Percentiles rank a stretch among this genome's conserved stretches.
phyloP scores from a whole-genome alignment of 2,888 invertebrate species.

The Colletes collaris region DNA sequence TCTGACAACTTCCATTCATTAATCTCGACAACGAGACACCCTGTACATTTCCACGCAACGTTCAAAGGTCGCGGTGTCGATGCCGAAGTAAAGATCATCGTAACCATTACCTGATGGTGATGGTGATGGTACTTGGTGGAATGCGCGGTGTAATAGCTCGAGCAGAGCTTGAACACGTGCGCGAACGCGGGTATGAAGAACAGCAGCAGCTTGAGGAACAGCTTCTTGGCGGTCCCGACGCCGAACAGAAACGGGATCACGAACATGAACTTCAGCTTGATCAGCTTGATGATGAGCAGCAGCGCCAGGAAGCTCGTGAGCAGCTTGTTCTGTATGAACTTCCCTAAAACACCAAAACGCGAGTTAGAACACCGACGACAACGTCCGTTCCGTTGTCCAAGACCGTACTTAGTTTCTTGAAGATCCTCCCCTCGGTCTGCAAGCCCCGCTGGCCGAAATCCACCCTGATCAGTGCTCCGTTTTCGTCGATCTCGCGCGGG shows the following conservation, averaged over 20 bases:
- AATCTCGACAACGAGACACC: too few species aligned
- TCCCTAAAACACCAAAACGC: constrained; percentile 84
- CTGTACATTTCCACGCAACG: too few species aligned
- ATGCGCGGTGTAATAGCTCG: constrained; percentile 91
- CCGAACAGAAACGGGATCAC: constrained; percentile 91
- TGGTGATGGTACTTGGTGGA: constrained; percentile 90
- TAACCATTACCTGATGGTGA: constrained; percentile 85
- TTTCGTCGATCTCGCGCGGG: constrained; percentile 89
- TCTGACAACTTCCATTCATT: too few species aligned
- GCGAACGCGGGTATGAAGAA: constrained; percentile 93
- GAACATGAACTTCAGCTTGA: constrained; percentile 92
- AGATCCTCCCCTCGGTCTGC: constrained; percentile 85
- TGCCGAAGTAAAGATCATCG: too few species aligned
- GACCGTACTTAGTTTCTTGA: constrained; percentile 88
- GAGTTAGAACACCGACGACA: background rate
- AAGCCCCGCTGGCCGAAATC: constrained; percentile 86
- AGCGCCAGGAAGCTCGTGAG: constrained; percentile 90
- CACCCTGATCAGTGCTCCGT: constrained; percentile 90
- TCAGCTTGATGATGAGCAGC: constrained; percentile 90
- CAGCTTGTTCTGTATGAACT: constrained; percentile 90
- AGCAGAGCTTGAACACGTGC: constrained; percentile 93
- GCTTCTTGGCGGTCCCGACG: constrained; percentile 92
- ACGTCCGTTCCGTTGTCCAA: background rate
- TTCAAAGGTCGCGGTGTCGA: too few species aligned
- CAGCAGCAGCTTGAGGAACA: constrained; percentile 90